Evolutionary conservation across 2,797 vertebrate genomes (phyloP), one percentile per base, ranked within the genome.

Genomic region (Ara ararauna): DNA sequence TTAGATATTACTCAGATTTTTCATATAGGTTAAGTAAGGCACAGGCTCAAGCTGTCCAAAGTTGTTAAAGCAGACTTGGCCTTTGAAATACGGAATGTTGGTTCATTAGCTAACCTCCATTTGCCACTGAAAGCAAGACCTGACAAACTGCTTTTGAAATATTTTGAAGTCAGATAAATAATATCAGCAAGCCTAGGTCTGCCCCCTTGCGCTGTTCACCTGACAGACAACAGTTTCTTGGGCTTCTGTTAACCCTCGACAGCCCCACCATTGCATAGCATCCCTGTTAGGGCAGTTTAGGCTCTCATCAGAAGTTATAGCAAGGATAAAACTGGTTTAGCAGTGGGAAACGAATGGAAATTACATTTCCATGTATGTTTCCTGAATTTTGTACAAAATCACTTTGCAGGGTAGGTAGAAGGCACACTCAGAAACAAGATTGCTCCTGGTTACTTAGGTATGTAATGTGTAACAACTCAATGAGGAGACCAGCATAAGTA

Each of bases 361-460:
- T n/a, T 34, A 42, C 0, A 0, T 23, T 48, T 44, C 11, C 7
- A 0, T 1, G 10, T 60, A 2, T 7, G 4, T n/a, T 56, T 29
- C 18, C 27, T 51, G 24, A 27, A 20, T 23, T 45, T 45, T 45
- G 20, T 34, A 20, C n/a, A 14, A 60, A 65, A 34, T 13, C 44
- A 20, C 30, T 15, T 13, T 20, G 54, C 1, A 1, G 48, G 23
- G 23, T 20, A 15, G 51, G 23, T 4, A 4, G 27, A 51, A 65
- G 29, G 27, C 54, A 30, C 3, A 1, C 13, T 40, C 83, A 47
- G 45, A 64, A 64, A 36, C n/a, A 14, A 51, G 26, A 11, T 40
- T 47, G 42, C 22, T 76, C 20, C 66, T 51, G 44, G 12, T 38
- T 40, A 7, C 34, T 32, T 27, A 44, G 40, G 18, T 72, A 26